phyloP scores from a whole-genome alignment of 2,797 vertebrate species.

The Aselliscus stoliczkanus region DNA sequence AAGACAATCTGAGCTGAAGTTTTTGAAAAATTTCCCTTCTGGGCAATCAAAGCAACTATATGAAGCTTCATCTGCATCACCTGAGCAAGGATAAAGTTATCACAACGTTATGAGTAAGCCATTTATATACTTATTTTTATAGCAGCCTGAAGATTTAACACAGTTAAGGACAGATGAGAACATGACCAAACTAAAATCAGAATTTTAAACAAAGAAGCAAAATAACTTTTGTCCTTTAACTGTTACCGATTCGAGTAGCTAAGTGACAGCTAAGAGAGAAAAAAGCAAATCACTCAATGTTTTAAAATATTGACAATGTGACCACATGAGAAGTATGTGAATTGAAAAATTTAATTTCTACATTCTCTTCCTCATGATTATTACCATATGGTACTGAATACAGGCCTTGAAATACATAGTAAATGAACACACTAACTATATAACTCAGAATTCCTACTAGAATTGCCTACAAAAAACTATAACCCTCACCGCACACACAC shows the following conservation, averaged over 20 bases:
- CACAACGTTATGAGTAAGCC: background rate
- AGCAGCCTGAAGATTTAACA: background rate
- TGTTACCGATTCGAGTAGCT: background rate
- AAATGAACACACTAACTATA: background rate
- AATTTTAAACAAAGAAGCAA: conserved; percentile 20
- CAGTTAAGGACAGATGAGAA: background rate
- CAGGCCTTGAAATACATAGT: background rate
- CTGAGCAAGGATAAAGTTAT: conserved; percentile 74
- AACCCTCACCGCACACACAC: background rate
- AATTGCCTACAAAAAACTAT: background rate
- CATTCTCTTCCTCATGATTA: background rate
- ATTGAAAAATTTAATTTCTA: background rate
- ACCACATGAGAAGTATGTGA: background rate
- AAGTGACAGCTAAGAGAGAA: background rate
- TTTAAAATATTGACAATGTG: background rate
- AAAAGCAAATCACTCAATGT: background rate
- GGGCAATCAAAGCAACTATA: conserved; percentile 91
- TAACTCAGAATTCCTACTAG: background rate
- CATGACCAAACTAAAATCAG: conserved; percentile 4
- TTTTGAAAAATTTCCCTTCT: conserved; percentile 95
- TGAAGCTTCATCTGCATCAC: conserved; percentile 99
- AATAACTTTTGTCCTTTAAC: conserved; percentile 13
- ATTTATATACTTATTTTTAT: background rate
- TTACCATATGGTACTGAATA: background rate
- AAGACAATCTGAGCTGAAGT: conserved; percentile 93